phyloP scores from a whole-genome alignment of 2,888 invertebrate species.

The Thalpophila matura region DNA sequence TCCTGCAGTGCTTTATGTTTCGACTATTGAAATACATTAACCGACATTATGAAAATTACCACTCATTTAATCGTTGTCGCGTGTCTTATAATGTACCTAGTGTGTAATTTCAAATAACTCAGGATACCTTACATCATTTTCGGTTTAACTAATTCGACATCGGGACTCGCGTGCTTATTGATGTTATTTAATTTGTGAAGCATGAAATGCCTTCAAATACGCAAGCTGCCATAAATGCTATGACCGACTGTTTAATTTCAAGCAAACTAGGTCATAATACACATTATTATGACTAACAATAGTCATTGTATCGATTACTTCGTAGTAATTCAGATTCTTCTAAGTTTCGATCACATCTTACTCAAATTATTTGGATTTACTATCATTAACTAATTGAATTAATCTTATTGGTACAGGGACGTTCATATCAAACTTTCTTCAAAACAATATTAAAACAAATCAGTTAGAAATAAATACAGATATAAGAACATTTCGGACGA shows the following conservation, averaged over 20 bases:
- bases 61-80: constrained; percentile 22
- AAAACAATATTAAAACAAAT: constrained; percentile 92
- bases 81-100: constrained; percentile 28
- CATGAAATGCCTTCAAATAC: constrained; percentile 61
- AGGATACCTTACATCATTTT: constrained; percentile 32
- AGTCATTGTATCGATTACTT: constrained; percentile 6
- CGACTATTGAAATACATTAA: not conserved
- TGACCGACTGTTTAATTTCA: constrained; percentile 49
- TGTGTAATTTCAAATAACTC: constrained; percentile 14
- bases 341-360: not conserved
- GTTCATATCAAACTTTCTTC: constrained; percentile 92
- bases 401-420: constrained; percentile 83
- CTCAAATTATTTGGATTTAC: not conserved
- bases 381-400: not conserved
- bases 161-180: constrained; percentile 66
- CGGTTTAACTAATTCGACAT: constrained; percentile 34
- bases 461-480: constrained; percentile 93
- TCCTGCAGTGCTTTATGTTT: constrained; percentile 1
- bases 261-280: constrained; percentile 65
- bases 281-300: constrained; percentile 43
- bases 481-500: constrained; percentile 91
- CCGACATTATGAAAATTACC: constrained; percentile 7
- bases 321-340: not conserved
- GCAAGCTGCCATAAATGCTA: constrained; percentile 50
- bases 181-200: constrained; percentile 65